Conservation (phyloP, 2,797 vertebrate species). For the Phrynocephalus guinanensis region DNA sequence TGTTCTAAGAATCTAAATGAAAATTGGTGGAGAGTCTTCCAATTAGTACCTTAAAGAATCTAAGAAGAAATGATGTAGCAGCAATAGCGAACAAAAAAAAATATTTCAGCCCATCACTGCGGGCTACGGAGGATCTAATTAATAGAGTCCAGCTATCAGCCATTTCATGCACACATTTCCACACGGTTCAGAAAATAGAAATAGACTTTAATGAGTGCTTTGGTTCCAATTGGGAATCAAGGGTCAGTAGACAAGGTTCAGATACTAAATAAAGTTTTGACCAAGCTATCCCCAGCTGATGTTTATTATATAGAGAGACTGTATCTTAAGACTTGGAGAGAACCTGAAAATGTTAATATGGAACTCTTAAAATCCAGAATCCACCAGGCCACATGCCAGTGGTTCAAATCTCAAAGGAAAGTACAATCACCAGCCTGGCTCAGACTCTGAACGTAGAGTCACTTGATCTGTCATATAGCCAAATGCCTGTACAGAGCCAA, state of each 20-base stretch:
- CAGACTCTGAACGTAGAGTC: not conserved
- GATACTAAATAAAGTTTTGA: not conserved
- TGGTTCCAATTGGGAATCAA: not conserved
- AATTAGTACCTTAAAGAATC: constrained; percentile 6
- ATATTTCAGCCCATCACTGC: not conserved
- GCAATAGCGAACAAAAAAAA: constrained; percentile 25
- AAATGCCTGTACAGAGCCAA: not conserved
- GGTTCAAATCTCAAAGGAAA: not conserved
- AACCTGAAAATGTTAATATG: too few relatives aligned
- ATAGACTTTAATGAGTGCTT: constrained; percentile 11
- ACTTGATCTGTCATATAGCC: not conserved
- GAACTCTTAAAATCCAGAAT: too few relatives aligned
- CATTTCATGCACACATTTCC: not conserved
- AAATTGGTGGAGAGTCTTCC: not conserved
- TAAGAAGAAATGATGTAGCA: not conserved
- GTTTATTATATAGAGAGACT: not conserved
- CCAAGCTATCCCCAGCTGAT: not conserved
- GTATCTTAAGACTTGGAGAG: too few relatives aligned
- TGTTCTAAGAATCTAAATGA: not conserved
- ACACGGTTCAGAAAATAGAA: not conserved
- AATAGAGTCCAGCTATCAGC: constrained; percentile 25
- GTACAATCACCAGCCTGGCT: not conserved
- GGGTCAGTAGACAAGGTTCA: not conserved
- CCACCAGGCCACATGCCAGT: too few relatives aligned
- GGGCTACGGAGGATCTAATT: constrained; percentile 24